These are phyloP conservation scores for Atherinomorus stipes DNA, from an alignment of 2,113 vertebrate species.

Conservation along the genomic window DNA sequence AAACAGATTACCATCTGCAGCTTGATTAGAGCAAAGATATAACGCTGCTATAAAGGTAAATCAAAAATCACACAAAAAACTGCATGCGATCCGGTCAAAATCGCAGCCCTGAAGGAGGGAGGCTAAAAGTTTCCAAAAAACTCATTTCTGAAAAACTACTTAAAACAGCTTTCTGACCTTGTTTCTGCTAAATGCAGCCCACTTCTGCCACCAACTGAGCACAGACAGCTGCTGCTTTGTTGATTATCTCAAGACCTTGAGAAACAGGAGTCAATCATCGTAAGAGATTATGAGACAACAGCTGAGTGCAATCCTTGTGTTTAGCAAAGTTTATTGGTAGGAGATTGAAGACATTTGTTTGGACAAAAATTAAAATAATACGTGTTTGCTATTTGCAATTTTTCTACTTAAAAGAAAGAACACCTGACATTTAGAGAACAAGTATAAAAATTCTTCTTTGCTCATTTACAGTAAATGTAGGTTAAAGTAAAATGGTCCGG, in stretches of 20 bases:
- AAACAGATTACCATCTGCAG: background rate
- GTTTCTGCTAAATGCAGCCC: background rate
- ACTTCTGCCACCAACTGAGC: background rate
- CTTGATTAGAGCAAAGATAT: background rate
- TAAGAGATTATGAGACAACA: constrained; percentile 39
- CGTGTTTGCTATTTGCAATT: too few species aligned
- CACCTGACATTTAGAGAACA: too few species aligned
- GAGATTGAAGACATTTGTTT: too few species aligned
- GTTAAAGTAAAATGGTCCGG: too few species aligned
- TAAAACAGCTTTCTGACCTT: constrained; percentile 44
- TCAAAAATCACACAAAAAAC: background rate
- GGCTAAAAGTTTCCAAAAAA: background rate
- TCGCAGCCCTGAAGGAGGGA: background rate
- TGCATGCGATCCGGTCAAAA: background rate
- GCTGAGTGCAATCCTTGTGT: background rate
- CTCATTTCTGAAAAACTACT: background rate
- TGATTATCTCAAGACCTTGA: background rate
- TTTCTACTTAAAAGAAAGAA: too few species aligned
- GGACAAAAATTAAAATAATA: too few species aligned
- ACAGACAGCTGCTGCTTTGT: background rate
- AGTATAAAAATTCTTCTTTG: too few species aligned
- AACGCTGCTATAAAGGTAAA: background rate
- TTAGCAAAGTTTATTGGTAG: background rate
- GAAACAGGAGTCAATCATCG: constrained; percentile 2
- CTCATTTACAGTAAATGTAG: too few species aligned